Evolutionary conservation across 2,888 invertebrate species (phyloP), one percentile per base, ranked within the genome.

Genomic region (Macrosiphum euphorbiae): DNA sequence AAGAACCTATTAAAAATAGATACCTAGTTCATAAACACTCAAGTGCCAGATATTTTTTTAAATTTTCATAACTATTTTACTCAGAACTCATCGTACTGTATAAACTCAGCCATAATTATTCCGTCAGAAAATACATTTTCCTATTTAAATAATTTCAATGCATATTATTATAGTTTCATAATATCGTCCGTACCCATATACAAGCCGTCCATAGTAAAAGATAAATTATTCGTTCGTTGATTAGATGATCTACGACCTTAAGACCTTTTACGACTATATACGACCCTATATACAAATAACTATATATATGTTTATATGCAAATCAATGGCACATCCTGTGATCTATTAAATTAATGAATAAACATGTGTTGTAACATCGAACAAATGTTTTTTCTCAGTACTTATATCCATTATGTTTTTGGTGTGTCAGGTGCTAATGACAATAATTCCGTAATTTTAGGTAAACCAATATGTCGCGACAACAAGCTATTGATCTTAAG

Each of bases 401-500:
- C 35, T n/a, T 84, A 55, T 20, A 44, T 47, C 35, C 78, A 47
- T 84, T 47, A 44, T 55, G 55, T 35, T n/a, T 55, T 88, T 89
- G 26, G 47, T 78, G 35, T 35, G 20, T n/a, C 52, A n/a, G 16
- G 26, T 11, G 41, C n/a, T 91, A 86, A 52, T n/a, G 50, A 20
- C 0, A 91, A 86, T 58, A 78, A 78, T 47, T 87, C 5, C 5
- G 20, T 11, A 67, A 67, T 61, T 89, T 55, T 28, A 52, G 67
- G 52, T 78, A 28, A 88, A 28, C 28, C 67, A 16, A n/a, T 78
- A 94, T 94, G 94, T 94, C 94, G 90, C 90, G 94, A 94, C 94
- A 94, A 90, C 94, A 94, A 94, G 86, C 94, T 50, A 90, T 94
- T 24, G 90, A 94, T 90, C 94, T 94, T 67, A 94, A 94, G 52